Evolutionary conservation across 2,797 vertebrate species (phyloP).

Genomic region (Harpagifer antarcticus): DNA sequence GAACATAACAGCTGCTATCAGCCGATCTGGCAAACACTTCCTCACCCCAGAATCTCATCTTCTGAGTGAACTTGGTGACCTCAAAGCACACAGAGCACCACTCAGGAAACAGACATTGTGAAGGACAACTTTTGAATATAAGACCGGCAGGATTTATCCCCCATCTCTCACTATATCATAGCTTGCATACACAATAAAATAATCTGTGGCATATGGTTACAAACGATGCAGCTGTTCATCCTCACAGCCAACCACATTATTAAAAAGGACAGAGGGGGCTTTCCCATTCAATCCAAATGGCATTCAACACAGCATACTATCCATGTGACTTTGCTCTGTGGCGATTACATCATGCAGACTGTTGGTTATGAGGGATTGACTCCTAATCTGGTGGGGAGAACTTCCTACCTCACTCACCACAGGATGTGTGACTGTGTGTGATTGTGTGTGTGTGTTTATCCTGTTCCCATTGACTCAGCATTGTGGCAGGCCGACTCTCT

Average conservation of each 20-base stretch:
- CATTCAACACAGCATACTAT: slow-evolving; percentile 39
- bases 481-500: slow-evolving; percentile 18
- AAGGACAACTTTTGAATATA: not conserved
- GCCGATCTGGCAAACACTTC: slow-evolving; percentile 28
- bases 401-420: slow-evolving; percentile 60
- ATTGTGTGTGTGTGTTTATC: slow-evolving; percentile 22
- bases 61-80: slow-evolving; percentile 20
- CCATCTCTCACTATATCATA: not conserved
- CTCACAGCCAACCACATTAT: slow-evolving; percentile 44
- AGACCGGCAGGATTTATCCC: not conserved
- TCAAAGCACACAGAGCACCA: slow-evolving; percentile 3
- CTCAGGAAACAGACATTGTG: slow-evolving; percentile 1
- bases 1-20: slow-evolving; percentile 36
- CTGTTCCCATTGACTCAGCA: slow-evolving; percentile 43
- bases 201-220: slow-evolving; percentile 37
- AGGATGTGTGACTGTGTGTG: slow-evolving; percentile 8
- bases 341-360: slow-evolving; percentile 74
- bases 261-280: slow-evolving; percentile 61
- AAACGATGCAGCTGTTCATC: slow-evolving; percentile 61
- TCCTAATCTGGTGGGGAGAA: slow-evolving; percentile 70
- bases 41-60: slow-evolving; percentile 26
- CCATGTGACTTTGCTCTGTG: slow-evolving; percentile 61
- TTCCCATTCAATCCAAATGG: slow-evolving; percentile 52
- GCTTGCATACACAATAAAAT: slow-evolving; percentile 30
- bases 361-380: slow-evolving; percentile 72